A percentile compares a stretch with the other conserved stretches of the same genome.
Evolutionary conservation across 2,113 vertebrate genomes (phyloP).

Genomic region (Brienomyrus brachyistius): DNA sequence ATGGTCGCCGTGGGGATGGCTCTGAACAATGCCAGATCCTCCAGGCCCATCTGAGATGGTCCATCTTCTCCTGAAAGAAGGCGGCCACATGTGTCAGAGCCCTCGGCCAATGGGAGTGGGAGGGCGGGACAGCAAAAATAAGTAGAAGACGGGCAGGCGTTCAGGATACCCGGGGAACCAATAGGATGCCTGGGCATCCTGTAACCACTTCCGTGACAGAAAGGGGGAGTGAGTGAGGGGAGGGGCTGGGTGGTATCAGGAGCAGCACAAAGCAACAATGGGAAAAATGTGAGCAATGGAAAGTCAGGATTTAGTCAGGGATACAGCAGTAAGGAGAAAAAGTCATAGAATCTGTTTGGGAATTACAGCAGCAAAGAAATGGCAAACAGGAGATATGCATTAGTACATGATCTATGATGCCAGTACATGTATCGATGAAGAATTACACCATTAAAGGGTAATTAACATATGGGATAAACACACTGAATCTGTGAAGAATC

Average conservation of each 20-base stretch:
- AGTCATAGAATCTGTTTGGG: not conserved
- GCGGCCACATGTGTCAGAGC: not conserved
- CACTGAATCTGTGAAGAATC: not conserved
- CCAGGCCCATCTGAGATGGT: constrained; percentile 80
- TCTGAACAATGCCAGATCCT: constrained; percentile 81
- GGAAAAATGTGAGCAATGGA: not conserved
- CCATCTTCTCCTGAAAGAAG: constrained; percentile 71
- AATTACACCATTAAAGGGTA: not conserved
- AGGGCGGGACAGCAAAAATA: not conserved
- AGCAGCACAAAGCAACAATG: not conserved
- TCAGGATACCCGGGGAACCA: not conserved
- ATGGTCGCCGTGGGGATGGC: constrained; percentile 73
- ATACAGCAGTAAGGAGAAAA: not conserved
- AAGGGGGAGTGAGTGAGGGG: not conserved
- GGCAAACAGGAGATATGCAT: not conserved
- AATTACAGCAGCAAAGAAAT: not conserved
- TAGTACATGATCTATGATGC: not conserved
- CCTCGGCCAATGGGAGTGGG: not conserved
- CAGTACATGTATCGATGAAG: not conserved
- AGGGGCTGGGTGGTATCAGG: not conserved
- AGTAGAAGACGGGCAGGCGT: not conserved
- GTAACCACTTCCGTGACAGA: not conserved
- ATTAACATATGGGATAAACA: not conserved
- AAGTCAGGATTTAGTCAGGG: not conserved
- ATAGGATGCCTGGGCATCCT: not conserved